Evolutionary conservation across 1,140 invertebrate genomes (phyloP).

Genomic region (Xylocopa sonorina): DNA sequence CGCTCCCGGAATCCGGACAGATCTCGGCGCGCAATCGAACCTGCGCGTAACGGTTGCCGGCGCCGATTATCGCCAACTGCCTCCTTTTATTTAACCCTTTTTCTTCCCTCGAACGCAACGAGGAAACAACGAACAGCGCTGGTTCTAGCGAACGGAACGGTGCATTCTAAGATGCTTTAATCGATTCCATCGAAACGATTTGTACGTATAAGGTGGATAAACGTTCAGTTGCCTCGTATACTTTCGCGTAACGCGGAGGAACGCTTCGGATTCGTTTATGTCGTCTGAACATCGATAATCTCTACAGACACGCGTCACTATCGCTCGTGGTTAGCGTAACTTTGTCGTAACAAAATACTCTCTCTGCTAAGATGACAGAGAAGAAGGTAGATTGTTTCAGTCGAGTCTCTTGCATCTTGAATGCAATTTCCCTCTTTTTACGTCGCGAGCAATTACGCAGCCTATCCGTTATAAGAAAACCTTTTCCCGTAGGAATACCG

Average conservation of each 20-base stretch:
- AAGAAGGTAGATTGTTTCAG: background rate
- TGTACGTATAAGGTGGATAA: background rate
- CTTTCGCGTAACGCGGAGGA: too few relatives aligned
- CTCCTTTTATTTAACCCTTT: too few relatives aligned
- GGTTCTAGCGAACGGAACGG: background rate
- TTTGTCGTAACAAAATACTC: background rate
- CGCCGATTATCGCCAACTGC: slow-evolving; percentile 40
- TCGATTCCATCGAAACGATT: background rate
- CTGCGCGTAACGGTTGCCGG: slow-evolving; percentile 27
- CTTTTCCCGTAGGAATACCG: slow-evolving; percentile 11
- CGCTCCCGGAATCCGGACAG: slow-evolving; percentile 69
- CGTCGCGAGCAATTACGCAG: slow-evolving; percentile 18
- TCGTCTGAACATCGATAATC: too few relatives aligned
- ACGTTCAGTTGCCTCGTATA: too few relatives aligned
- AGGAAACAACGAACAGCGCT: background rate
- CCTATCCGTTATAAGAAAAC: slow-evolving; percentile 24
- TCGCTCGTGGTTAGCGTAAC: too few relatives aligned
- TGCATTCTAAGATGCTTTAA: background rate
- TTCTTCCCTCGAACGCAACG: too few relatives aligned
- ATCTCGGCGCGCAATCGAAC: slow-evolving; percentile 48
- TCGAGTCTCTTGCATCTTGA: background rate
- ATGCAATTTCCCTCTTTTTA: slow-evolving; percentile 17
- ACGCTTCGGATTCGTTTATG: too few relatives aligned
- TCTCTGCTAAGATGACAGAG: background rate
- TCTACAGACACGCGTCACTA: too few relatives aligned